Base-by-base conservation (phyloP, 1,140 invertebrate genomes). In the Aphelenchoides besseyi region DNA sequence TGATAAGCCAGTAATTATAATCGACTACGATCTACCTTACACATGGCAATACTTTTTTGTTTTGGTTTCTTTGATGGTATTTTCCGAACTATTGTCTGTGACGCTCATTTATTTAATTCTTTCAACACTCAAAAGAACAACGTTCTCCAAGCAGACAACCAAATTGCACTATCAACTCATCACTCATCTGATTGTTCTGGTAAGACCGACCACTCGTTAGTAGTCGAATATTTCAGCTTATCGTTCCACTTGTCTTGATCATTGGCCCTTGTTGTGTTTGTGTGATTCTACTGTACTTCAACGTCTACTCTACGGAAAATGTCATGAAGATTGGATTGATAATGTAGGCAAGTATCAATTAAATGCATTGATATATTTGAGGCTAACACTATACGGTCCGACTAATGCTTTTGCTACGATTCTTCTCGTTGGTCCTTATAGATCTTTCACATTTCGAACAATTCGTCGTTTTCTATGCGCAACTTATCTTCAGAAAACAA, bases 201-300 rank as follows among this genome's bases (percentile, higher is more conserved):
- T 48, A 12, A 23, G 41, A 16, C 41, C 41, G 23, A 48, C 12
- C 41, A 48, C 41, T 48, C 23, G 12, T 61, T 35, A n/a, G 37
- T 35, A 48, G 12, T 23, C n/a, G 16, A n/a, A 16, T 71, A 41
- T 9, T 75, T 79, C 26, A 75, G 74, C 54, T 69, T 1, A 9
- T 77, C 53, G 35, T 61, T 67, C n/a, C 12, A 2, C 9, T 61
- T 12, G 12, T 48, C 23, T 48, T 48, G 41, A 48, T 48, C 41
- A 48, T 48, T 23, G 41, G 12, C 41, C 41, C 41, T 23, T 48
- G 41, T 23, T 16, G 12, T 48, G 12, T 48, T 12, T 48, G 41
- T 23, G 41, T 48, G 12, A 23, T 48, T 12, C 12, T 23, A 12
- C 41, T 48, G 12, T 48, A 16, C 41, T 48, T 48, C 41, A 48